A percentile compares a stretch with the other conserved stretches of the same genome.
phyloP scores from a whole-genome alignment of 2,797 vertebrate species.

The Lerista edwardsae region DNA sequence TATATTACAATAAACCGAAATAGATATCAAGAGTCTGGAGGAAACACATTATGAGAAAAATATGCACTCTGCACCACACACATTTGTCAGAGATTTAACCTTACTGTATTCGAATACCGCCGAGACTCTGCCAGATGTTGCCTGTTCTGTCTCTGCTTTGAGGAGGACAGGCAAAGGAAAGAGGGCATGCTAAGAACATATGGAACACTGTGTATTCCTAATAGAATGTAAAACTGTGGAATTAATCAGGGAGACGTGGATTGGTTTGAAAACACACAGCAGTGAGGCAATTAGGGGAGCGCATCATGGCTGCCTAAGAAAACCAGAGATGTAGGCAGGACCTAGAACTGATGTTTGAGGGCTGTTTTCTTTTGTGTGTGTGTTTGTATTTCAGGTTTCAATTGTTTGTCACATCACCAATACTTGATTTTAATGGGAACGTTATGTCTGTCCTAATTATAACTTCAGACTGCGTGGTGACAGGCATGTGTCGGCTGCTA shows the following conservation, averaged over 20 bases:
- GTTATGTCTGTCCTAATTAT: not conserved
- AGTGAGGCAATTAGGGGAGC: rapidly evolving
- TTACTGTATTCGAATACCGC: not conserved
- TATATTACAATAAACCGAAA: not conserved
- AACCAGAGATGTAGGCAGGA: not conserved
- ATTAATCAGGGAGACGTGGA: constrained; percentile 23
- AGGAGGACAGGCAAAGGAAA: constrained; percentile 17
- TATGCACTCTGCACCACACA: not conserved
- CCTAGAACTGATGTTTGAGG: not conserved
- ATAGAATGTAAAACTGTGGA: not conserved
- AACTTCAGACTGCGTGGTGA: not conserved
- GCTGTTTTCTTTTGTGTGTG: not conserved
- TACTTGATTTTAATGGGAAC: not conserved
- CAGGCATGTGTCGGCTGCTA: not conserved
- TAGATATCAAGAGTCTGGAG: not conserved
- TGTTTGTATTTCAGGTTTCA: not conserved
- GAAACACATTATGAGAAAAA: not conserved
- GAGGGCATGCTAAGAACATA: not conserved
- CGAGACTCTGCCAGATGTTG: not conserved
- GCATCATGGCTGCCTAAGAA: not conserved
- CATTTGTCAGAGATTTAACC: not conserved
- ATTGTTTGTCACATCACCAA: not conserved
- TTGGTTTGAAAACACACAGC: not conserved
- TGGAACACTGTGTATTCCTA: not conserved
- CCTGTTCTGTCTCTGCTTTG: rapidly evolving